These are phyloP conservation scores for Uropsilus gracilis DNA, from an alignment of 2,113 vertebrate species.

Conservation along the genomic window DNA sequence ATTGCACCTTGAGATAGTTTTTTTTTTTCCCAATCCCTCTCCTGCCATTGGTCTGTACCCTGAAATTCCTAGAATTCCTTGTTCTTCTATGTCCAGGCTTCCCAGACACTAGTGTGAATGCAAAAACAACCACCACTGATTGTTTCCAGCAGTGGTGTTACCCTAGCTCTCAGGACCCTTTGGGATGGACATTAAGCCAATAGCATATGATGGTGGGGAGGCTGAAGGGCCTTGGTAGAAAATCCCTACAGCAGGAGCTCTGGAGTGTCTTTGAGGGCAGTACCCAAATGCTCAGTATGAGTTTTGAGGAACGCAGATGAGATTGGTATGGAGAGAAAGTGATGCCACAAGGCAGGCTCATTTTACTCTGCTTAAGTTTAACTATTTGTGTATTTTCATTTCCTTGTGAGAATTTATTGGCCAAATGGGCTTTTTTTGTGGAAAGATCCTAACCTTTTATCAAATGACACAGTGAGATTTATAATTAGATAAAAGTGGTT, in stretches of 20 bases:
- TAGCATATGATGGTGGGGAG: background rate
- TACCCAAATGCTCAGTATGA: background rate
- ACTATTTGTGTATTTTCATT: constrained; percentile 65
- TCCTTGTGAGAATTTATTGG: constrained; percentile 67
- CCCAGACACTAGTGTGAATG: background rate
- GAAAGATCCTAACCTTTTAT: constrained; percentile 80
- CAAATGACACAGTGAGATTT: constrained; percentile 85
- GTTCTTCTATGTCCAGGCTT: background rate
- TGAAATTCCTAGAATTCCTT: background rate
- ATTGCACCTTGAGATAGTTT: background rate
- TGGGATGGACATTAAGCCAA: background rate
- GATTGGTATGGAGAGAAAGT: background rate
- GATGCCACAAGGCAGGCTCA: background rate
- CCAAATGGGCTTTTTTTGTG: constrained; percentile 60
- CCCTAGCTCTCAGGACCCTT: background rate
- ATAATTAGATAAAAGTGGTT: constrained; percentile 88
- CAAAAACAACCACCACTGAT: background rate
- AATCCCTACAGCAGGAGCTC: background rate
- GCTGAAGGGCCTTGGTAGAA: background rate
- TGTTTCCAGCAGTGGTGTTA: background rate
- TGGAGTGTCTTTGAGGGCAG: background rate
- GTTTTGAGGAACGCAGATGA: background rate
- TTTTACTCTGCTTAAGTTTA: background rate
- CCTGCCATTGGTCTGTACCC: background rate
- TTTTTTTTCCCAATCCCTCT: background rate